Conservation (phyloP, 2,888 invertebrate genomes). For the Epinotia nisella region DNA sequence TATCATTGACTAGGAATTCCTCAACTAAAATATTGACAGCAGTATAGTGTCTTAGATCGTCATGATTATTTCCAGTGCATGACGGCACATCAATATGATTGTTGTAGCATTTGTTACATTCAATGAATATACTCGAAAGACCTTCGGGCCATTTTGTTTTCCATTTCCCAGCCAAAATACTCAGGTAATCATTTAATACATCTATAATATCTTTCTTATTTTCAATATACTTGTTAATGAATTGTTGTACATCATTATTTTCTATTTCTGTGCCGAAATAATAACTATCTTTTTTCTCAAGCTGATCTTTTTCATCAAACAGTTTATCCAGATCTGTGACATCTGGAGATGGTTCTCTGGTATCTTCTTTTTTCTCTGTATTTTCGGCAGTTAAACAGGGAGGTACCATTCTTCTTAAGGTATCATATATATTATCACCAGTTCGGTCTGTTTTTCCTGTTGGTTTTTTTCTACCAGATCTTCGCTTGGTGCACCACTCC, state of each 20-base stretch:
- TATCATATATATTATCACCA: conserved; percentile 88
- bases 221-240: conserved; percentile 86
- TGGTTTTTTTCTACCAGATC: conserved; percentile 80
- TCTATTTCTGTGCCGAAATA: conserved; percentile 89
- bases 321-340: conserved; percentile 86
- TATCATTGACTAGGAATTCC: conserved; percentile 74
- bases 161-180: conserved; percentile 86
- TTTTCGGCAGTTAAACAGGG: conserved; percentile 80
- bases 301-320: conserved; percentile 80
- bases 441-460: conserved; percentile 83
- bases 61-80: conserved; percentile 66
- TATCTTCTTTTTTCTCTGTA: conserved; percentile 70
- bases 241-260: conserved; percentile 86
- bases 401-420: conserved; percentile 87
- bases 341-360: conserved; percentile 85
- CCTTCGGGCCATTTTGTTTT: conserved; percentile 87
- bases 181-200: conserved; percentile 85
- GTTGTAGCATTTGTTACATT: conserved; percentile 84
- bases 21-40: conserved; percentile 72
- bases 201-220: conserved; percentile 84
- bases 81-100: conserved; percentile 76
- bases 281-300: conserved; percentile 58
- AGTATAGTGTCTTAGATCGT: conserved; percentile 68
- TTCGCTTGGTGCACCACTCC: conserved; percentile 89
- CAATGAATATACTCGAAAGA: conserved; percentile 84